A percentile compares a stretch with the other conserved stretches of the same genome.
Conservation (phyloP, 1,140 invertebrate species). For the Trichonephila clavipes region DNA sequence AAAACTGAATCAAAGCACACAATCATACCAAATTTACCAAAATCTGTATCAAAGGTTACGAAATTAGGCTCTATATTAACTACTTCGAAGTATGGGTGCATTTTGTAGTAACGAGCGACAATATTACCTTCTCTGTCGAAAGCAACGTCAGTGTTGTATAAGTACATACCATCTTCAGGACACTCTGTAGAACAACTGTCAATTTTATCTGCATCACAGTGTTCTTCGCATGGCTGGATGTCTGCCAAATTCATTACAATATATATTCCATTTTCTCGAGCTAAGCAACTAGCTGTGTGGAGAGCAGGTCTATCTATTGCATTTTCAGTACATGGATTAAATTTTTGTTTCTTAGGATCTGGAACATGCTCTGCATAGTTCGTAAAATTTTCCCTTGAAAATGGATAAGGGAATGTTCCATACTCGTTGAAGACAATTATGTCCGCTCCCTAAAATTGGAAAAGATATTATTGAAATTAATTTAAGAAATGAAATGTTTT, state of each 20-base stretch:
- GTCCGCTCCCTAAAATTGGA: slow-evolving; percentile 56
- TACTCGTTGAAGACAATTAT: slow-evolving; percentile 68
- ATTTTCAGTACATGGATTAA: slow-evolving; percentile 61
- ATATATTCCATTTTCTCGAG: slow-evolving; percentile 54
- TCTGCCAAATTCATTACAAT: slow-evolving; percentile 79
- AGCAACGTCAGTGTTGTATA: slow-evolving; percentile 89
- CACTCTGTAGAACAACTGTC: slow-evolving; percentile 77
- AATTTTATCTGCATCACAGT: slow-evolving; percentile 1
- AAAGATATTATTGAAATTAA: background rate
- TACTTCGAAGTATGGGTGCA: slow-evolving; percentile 86
- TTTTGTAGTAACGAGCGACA: slow-evolving; percentile 88
- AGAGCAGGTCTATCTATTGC: background rate
- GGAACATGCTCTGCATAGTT: slow-evolving; percentile 44
- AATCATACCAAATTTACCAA: slow-evolving; percentile 86
- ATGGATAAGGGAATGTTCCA: background rate
- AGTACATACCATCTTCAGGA: slow-evolving; percentile 80
- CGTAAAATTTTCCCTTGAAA: background rate
- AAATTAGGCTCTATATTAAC: slow-evolving; percentile 82
- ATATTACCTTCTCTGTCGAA: slow-evolving; percentile 85
- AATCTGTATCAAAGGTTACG: slow-evolving; percentile 84
- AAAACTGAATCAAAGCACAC: slow-evolving; percentile 88
- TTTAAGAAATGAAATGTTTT: background rate
- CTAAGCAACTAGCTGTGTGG: slow-evolving; percentile 53
- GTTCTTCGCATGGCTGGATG: background rate
- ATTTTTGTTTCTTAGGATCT: slow-evolving; percentile 20